Percentiles rank a stretch among this genome's conserved stretches.
Conservation (phyloP, 37 sponge, comb jelly and placozoan species). For the Hexactinellida sp. region DNA sequence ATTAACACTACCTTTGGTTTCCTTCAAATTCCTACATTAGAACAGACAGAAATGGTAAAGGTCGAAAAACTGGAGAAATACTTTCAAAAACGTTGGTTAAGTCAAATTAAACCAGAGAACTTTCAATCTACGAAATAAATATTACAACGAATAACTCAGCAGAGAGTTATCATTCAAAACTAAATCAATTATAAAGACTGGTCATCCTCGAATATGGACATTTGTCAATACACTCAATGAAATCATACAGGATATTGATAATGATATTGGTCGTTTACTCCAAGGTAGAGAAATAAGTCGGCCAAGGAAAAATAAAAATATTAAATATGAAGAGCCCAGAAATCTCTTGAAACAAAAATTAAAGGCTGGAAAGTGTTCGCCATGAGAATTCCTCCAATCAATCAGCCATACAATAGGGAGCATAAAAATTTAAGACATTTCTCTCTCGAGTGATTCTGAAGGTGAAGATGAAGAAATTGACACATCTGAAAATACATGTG, state of each 20-base stretch:
- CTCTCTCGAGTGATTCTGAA: background rate
- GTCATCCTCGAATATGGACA: background rate
- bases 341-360: background rate
- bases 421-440: background rate
- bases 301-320: background rate
- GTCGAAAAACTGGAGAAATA: background rate
- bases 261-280: background rate
- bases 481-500: background rate
- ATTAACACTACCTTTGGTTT: background rate
- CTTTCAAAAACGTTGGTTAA: slow-evolving; percentile 8
- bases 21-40: background rate
- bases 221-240: background rate
- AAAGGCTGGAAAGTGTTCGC: background rate
- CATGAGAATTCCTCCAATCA: background rate
- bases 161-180: slow-evolving; percentile 3
- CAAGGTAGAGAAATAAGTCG: slow-evolving; percentile 1
- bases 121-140: background rate
- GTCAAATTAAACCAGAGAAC: background rate
- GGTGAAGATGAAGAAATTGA: slow-evolving; percentile 1
- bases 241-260: background rate
- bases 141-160: background rate
- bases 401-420: background rate
- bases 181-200: background rate
- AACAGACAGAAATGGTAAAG: background rate
- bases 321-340: background rate